These are phyloP conservation scores for Diloba caeruleocephala DNA, from an alignment of 2,888 invertebrate genomes.

Conservation along the genomic window DNA sequence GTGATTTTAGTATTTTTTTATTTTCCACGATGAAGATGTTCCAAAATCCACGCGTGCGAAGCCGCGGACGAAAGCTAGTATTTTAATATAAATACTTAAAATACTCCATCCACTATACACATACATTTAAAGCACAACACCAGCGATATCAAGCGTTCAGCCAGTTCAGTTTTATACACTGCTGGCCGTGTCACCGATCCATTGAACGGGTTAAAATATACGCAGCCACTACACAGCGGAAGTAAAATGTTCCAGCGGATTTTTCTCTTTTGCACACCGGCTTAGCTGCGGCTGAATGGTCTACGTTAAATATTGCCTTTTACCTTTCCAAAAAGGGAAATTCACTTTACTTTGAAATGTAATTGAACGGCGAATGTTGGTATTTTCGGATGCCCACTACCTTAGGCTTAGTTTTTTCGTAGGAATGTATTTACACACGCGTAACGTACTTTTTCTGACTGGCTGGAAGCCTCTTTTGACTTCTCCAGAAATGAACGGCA, in stretches of 20 bases:
- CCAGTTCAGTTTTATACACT: slow-evolving; percentile 32
- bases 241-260: slow-evolving; percentile 46
- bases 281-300: slow-evolving; percentile 48
- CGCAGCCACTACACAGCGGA: slow-evolving; percentile 36
- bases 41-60: too few relatives aligned
- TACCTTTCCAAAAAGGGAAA: slow-evolving; percentile 55
- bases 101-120: too few relatives aligned
- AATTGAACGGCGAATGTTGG: slow-evolving; percentile 43
- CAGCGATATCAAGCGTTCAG: too few relatives aligned
- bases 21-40: too few relatives aligned
- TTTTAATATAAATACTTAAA: too few relatives aligned
- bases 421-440: too few relatives aligned
- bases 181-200: slow-evolving; percentile 31
- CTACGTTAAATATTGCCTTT: slow-evolving; percentile 66
- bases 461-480: too few relatives aligned
- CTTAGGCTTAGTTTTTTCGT: slow-evolving; percentile 1
- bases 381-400: slow-evolving; percentile 6
- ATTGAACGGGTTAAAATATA: slow-evolving; percentile 54
- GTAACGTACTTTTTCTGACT: too few relatives aligned
- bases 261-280: slow-evolving; percentile 52
- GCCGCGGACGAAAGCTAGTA: too few relatives aligned
- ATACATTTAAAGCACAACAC: too few relatives aligned
- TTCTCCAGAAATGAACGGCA: too few relatives aligned
- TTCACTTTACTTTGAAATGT: slow-evolving; percentile 45
- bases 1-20: too few relatives aligned